Base-by-base conservation (phyloP, 2,888 invertebrate genomes). In the Latheticus oryzae region DNA sequence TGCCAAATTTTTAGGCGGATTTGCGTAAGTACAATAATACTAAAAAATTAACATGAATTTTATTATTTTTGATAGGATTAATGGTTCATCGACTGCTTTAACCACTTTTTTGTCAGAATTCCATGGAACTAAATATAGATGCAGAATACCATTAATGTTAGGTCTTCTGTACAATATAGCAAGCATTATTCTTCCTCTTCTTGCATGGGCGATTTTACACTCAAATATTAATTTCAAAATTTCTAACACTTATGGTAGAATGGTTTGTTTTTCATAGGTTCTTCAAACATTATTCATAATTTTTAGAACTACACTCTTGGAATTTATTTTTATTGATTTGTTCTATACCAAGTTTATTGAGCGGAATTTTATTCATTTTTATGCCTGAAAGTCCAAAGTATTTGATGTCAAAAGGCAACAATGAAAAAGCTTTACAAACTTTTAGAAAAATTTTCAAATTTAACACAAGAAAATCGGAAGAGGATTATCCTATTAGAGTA, bases 351-450 rank as follows among this genome's bases (percentile, higher is more conserved):
- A 86, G 87, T 19, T 71, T 91, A 0, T 61, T 88, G 0, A 84
- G 88, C 1, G 86, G 86, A 0, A 56, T 85, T 19, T 78, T 82
- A 0, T 76, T 85, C 40, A 75, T 84, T 56, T 79, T 82, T 54
- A 79, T 87, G 47, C 88, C 89, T 0, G 90, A 91, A 74, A 90
- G 89, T 70, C 90, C 90, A 4, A 89, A 89, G 75, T 90, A 87
- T 75, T 79, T 89, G 1, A 85, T 90, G 82, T 83, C 86, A 1
- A 80, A 85, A 40, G 86, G 87, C 1, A 78, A 83, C 19, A 85
- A 84, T 54, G 81, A 83, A 3, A 85, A 87, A 65, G 89, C 89
- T 0, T 68, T 89, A 64, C 67, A 76, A 2, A 81, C 88, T 1
- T 85, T 89, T 62, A 78, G 78, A 56, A 80, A 70, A 57, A 87